These are phyloP conservation scores for Cynodonichthys magdalenae DNA, from an alignment of 2,797 vertebrate species.

Conservation along the genomic window DNA sequence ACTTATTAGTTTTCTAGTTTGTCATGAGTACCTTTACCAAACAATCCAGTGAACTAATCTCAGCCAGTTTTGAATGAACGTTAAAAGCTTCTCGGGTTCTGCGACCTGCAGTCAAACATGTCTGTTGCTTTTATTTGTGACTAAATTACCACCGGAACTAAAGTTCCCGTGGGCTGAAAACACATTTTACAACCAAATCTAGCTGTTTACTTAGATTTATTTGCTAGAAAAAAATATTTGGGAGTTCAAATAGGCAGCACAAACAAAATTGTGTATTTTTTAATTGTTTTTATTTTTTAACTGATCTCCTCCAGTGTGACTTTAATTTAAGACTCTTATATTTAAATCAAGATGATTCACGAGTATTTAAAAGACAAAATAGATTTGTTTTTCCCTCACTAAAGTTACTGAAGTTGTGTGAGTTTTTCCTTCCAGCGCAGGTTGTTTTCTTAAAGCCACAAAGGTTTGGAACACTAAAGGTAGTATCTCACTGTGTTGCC, in stretches of 20 bases:
- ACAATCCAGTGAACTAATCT: slow-evolving; percentile 37
- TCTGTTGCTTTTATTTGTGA: slow-evolving; percentile 2
- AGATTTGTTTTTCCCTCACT: slow-evolving; percentile 38
- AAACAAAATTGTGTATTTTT: slow-evolving; percentile 21
- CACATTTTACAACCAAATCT: background rate
- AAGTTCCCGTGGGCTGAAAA: background rate
- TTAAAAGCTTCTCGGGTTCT: slow-evolving; percentile 5
- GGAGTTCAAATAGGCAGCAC: slow-evolving; percentile 45
- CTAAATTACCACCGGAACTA: background rate
- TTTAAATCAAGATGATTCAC: background rate
- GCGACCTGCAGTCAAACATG: background rate
- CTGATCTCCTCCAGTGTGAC: slow-evolving; percentile 8
- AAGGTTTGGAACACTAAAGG: slow-evolving; percentile 8
- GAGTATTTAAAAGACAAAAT: slow-evolving; percentile 21
- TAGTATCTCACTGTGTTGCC: too few relatives aligned
- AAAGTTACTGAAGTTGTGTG: slow-evolving; percentile 10
- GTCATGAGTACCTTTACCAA: background rate
- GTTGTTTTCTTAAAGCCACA: background rate
- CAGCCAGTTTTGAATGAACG: slow-evolving; percentile 23
- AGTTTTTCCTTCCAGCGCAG: too few relatives aligned
- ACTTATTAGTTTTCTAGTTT: too few relatives aligned
- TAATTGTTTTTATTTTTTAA: slow-evolving; percentile 11
- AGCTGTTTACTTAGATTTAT: slow-evolving; percentile 1
- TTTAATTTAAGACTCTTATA: too few relatives aligned
- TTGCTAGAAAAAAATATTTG: slow-evolving; percentile 23